phyloP scores from a whole-genome alignment of 1,140 invertebrate species.

The Capitella teleta region DNA sequence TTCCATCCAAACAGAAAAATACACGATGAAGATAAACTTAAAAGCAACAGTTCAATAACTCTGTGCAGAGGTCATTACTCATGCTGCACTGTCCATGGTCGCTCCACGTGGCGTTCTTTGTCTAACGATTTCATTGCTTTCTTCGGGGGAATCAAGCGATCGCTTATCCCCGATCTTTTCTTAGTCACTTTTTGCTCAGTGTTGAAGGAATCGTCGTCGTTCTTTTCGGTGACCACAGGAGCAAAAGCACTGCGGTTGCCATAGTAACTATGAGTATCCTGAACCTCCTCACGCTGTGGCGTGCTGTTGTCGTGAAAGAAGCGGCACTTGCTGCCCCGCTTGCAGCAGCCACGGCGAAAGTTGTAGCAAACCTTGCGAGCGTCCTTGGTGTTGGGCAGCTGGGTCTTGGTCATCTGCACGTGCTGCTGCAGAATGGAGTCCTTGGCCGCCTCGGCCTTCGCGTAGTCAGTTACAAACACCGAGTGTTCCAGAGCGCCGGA shows the following conservation, averaged over 20 bases:
- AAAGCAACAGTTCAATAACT: too few relatives aligned
- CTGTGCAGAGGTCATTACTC: too few relatives aligned
- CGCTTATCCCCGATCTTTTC: constrained; percentile 62
- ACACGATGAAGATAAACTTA: too few relatives aligned
- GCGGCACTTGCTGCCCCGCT: constrained; percentile 82
- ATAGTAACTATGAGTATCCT: background rate
- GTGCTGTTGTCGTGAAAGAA: constrained; percentile 70
- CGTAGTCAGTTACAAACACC: constrained; percentile 80
- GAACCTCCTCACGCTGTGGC: background rate
- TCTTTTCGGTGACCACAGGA: too few relatives aligned
- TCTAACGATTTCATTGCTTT: constrained; percentile 71
- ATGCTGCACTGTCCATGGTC: constrained; percentile 40
- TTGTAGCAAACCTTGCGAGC: constrained; percentile 87
- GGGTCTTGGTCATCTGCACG: constrained; percentile 74
- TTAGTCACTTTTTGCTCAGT: constrained; percentile 29
- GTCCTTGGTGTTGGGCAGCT: constrained; percentile 55
- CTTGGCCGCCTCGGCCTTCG: constrained; percentile 76
- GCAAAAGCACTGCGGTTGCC: background rate
- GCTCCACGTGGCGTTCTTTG: constrained; percentile 47
- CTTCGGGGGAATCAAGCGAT: constrained; percentile 68
- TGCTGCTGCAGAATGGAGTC: constrained; percentile 79
- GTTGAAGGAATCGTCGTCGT: constrained; percentile 22
- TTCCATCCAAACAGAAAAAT: too few relatives aligned
- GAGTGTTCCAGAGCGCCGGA: constrained; percentile 39
- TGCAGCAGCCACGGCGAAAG: constrained; percentile 76